phyloP scores from a whole-genome alignment of 2,888 invertebrate genomes.

The Sisyra terminalis region DNA sequence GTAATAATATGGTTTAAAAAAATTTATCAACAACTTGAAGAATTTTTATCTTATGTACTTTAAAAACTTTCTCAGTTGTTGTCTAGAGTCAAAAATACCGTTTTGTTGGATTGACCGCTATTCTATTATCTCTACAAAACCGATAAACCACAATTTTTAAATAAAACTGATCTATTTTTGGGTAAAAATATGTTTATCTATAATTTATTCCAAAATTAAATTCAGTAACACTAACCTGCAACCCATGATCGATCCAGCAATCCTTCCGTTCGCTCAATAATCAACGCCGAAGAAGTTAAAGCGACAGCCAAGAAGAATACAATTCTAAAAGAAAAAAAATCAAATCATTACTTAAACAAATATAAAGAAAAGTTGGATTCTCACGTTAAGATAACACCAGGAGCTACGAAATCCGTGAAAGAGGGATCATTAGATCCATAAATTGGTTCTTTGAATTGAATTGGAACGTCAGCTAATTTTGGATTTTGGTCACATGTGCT shows the following conservation, averaged over 20 bases:
- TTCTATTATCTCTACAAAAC: too few species aligned
- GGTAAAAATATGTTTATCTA: too few species aligned
- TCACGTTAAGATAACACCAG: conserved; percentile 87
- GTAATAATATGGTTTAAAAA: too few species aligned
- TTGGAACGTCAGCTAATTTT: conserved; percentile 74
- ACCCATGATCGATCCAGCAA: conserved; percentile 86
- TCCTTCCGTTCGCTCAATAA: conserved; percentile 83
- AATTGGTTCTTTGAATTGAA: conserved; percentile 76
- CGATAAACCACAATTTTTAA: too few species aligned
- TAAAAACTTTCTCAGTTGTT: too few species aligned
- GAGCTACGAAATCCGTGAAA: conserved; percentile 92
- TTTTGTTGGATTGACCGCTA: too few species aligned
- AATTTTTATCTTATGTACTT: too few species aligned
- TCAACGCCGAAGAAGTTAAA: conserved; percentile 78
- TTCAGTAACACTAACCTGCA: conserved; percentile 40
- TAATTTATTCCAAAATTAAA: too few species aligned
- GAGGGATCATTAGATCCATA: conserved; percentile 80
- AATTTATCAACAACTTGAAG: too few species aligned
- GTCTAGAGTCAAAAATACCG: too few species aligned
- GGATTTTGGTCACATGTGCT: conserved; percentile 62
- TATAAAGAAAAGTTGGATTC: conserved; percentile 19
- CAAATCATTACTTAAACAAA: background rate
- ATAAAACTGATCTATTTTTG: too few species aligned
- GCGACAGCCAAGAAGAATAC: conserved; percentile 94
- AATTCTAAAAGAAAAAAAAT: conserved; percentile 43